Base-by-base conservation (phyloP, 2,888 invertebrate species). In the Cantharis rustica region DNA sequence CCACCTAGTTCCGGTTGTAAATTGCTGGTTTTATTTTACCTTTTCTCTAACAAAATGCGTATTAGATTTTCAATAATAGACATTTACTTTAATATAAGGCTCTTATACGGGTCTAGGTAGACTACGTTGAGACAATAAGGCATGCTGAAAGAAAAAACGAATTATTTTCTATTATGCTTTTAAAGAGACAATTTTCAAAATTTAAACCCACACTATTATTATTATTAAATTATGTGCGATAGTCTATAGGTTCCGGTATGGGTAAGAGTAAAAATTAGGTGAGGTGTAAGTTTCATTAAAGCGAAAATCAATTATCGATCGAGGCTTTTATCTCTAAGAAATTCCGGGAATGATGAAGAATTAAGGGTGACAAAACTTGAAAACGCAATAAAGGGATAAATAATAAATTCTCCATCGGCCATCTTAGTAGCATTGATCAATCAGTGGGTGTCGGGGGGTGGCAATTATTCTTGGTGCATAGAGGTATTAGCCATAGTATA, bases 11-110 rank as follows among this genome's bases (percentile, higher is more conserved):
- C 86, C 86, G 86, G 85, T 82, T 78, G 81, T 81, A 85, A 86
- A 86, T 85, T 85, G 83, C 81, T 76, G 85, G 86, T 86, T 86
- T 86, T 86, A 85, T 83, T 86, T 86, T 86, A 85, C 85, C 83
- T 84, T 83, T 84, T 82, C 80, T 20, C 81, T 79, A 81, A 80
- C 81, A 80, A 83, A 83, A 83, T 76, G 78, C 73, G 75, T 78
- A 75, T 78, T 78, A 75, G 73, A 68, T 61, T 79, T 80, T 77
- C 83, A 85, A 85, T 85, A 85, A 85, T 83, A 85, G 85, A 82
- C 83, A 84, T 85, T 84, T 83, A 72, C 76, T 73, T 26, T 73
- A 76, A 76, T 76, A 70, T 72, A 68, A 72, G 70, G 47, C 47
- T 47, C 47, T 47, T n/a, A 9, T 23, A n/a, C 47, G 9, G 47